Conservation (phyloP, 2,113 vertebrate genomes). For the Ptychochromis oligacanthus region DNA sequence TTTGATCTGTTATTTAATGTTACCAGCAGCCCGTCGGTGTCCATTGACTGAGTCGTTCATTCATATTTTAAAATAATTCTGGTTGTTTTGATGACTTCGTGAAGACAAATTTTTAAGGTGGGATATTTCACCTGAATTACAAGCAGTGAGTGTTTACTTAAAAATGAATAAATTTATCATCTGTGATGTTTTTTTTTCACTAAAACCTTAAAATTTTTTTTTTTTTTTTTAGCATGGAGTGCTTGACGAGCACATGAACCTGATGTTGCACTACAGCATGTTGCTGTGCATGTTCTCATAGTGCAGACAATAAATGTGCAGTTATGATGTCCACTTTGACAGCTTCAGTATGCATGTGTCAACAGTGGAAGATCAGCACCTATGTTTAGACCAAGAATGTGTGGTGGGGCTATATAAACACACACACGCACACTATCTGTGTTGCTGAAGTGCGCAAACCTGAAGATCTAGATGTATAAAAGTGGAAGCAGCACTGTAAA, state of each 20-base stretch:
- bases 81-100: background rate
- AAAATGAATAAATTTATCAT: background rate
- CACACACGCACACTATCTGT: no score
- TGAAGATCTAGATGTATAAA: background rate
- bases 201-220: background rate
- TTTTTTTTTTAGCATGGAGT: background rate
- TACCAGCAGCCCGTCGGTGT: background rate
- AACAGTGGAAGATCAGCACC: background rate
- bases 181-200: background rate
- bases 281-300: background rate
- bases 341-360: slow-evolving; percentile 22
- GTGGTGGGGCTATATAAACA: background rate
- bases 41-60: background rate
- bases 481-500: background rate
- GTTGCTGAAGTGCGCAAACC: background rate
- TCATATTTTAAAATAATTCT: background rate
- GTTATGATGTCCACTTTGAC: slow-evolving; percentile 10
- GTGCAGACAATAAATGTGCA: background rate
- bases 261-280: background rate
- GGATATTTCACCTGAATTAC: background rate
- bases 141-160: background rate
- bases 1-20: background rate
- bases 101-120: background rate
- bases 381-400: slow-evolving; percentile 1
- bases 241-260: background rate